Evolutionary conservation across 2,888 invertebrate species (phyloP).

Genomic region (Norana najaformis): DNA sequence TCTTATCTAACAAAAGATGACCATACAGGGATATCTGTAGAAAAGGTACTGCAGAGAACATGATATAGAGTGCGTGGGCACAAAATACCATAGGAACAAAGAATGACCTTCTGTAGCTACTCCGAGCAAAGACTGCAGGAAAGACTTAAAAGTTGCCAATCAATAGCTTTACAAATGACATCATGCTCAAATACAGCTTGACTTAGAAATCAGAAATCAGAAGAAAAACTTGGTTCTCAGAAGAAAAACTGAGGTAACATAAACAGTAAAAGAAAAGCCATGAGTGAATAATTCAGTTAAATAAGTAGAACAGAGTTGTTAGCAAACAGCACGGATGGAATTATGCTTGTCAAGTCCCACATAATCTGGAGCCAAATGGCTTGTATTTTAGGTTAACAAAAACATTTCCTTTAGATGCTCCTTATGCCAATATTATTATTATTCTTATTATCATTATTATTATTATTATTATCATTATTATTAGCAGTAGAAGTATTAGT

Average conservation of each 20-base stretch:
- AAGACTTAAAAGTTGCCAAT: background rate
- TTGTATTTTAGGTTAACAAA: background rate
- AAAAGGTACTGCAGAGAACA: background rate
- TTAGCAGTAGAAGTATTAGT: no score
- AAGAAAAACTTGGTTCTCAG: background rate
- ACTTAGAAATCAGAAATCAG: no score
- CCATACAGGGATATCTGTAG: background rate
- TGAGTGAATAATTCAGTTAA: background rate
- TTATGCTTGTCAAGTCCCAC: background rate
- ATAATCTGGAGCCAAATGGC: background rate
- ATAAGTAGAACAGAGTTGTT: background rate
- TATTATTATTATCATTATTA: no score
- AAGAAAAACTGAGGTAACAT: background rate
- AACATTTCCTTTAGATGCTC: background rate
- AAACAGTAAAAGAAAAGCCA: background rate
- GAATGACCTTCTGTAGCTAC: background rate
- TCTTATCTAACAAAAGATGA: conserved; percentile 6
- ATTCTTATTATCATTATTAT: no score
- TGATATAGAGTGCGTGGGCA: background rate
- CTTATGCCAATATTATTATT: background rate
- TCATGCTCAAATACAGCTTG: background rate
- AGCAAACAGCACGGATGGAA: background rate
- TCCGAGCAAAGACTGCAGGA: background rate
- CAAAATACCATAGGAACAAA: background rate
- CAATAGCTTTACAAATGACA: background rate